Conservation (phyloP, 2,113 vertebrate species). For the Mesocricetus auratus region DNA sequence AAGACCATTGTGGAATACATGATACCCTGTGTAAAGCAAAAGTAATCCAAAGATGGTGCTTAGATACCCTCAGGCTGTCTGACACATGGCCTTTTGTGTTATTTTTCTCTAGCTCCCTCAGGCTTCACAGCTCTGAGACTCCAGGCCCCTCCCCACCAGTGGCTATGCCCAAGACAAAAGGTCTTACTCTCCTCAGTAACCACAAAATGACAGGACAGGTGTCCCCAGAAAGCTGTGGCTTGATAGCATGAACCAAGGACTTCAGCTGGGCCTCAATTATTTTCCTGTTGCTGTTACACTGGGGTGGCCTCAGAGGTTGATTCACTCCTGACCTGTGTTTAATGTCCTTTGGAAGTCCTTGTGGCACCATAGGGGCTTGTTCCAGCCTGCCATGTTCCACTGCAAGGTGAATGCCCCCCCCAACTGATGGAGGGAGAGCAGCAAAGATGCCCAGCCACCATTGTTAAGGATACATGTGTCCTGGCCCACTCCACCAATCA, state of each 20-base stretch:
- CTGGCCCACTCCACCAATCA: too few relatives aligned
- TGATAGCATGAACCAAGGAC: neutral
- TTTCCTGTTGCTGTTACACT: too few relatives aligned
- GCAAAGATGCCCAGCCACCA: neutral
- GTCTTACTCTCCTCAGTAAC: neutral
- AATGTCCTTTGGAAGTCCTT: neutral
- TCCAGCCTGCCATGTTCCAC: neutral
- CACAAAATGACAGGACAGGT: neutral
- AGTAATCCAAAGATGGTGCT: neutral
- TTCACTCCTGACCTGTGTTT: neutral
- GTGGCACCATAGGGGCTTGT: neutral
- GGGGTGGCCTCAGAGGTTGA: neutral
- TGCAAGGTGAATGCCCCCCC: neutral
- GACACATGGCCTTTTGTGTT: neutral
- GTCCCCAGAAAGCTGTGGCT: neutral
- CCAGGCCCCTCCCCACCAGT: neutral
- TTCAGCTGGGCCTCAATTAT: neutral
- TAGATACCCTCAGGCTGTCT: neutral
- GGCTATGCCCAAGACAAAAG: neutral
- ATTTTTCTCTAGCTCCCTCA: neutral
- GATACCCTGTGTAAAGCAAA: neutral
- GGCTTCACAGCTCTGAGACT: neutral
- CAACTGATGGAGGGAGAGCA: neutral
- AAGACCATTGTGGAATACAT: neutral
- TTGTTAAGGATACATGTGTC: neutral